A percentile compares a stretch with the other conserved stretches of the same genome.
phyloP scores from a whole-genome alignment of 64 coral and sea anemone genomes.

The Montipora foliosa region DNA sequence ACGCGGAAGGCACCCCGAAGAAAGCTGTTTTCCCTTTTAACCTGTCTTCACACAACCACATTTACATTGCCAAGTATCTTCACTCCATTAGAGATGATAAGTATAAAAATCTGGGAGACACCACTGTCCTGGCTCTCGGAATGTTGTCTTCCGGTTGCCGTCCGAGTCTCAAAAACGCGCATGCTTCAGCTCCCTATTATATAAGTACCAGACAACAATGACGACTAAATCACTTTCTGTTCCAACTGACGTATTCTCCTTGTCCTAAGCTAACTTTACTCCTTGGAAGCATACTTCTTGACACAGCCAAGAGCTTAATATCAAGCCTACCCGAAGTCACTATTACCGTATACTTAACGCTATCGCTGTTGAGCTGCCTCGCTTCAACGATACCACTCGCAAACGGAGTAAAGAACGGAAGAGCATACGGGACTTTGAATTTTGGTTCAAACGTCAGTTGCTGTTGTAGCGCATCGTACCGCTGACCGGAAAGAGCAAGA shows the following conservation, averaged over 20 bases:
- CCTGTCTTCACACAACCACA: too few species aligned
- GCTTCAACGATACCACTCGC: constrained; percentile 83
- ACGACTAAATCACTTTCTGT: neutral
- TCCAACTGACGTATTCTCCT: constrained; percentile 47
- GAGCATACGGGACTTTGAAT: constrained; percentile 80
- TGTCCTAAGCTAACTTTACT: constrained; percentile 11
- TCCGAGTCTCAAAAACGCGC: too few species aligned
- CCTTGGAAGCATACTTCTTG: constrained; percentile 34
- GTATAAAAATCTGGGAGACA: too few species aligned
- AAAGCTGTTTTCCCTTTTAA: too few species aligned
- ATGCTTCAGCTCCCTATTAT: too few species aligned
- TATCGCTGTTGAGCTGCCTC: neutral
- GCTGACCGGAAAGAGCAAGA: constrained; percentile 91
- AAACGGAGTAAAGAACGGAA: constrained; percentile 84
- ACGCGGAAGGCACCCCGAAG: too few species aligned
- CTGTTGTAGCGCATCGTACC: constrained; percentile 76
- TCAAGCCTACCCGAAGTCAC: constrained; percentile 75
- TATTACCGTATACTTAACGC: constrained; percentile 27
- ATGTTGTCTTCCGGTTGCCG: too few species aligned
- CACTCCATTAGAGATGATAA: too few species aligned
- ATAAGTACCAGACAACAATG: neutral
- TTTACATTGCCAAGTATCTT: too few species aligned
- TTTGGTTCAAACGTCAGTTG: constrained; percentile 69
- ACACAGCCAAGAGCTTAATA: constrained; percentile 66
- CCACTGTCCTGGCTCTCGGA: too few species aligned